Conservation (phyloP, 2,888 invertebrate genomes). For the Drosophila peninsularis region DNA sequence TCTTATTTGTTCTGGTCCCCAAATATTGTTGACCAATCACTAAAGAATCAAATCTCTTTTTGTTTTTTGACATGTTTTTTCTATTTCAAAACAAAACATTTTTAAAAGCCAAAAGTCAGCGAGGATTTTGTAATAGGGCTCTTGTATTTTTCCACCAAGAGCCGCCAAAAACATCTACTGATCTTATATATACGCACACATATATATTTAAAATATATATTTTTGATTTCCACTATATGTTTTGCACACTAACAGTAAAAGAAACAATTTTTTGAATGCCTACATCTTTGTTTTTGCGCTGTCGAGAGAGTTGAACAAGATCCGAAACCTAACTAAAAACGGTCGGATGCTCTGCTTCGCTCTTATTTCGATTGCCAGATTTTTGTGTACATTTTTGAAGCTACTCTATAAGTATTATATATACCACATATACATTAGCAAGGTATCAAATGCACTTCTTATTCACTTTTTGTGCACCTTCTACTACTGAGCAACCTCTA, state of each 20-base stretch:
- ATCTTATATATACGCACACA: slow-evolving; percentile 19
- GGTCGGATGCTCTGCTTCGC: slow-evolving; percentile 19
- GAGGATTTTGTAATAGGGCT: slow-evolving; percentile 62
- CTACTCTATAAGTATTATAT: slow-evolving; percentile 63
- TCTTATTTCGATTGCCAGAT: slow-evolving; percentile 29
- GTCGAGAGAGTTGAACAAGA: slow-evolving; percentile 31
- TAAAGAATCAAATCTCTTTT: slow-evolving; percentile 65
- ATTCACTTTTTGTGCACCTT: slow-evolving; percentile 66
- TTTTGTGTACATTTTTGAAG: slow-evolving; percentile 58
- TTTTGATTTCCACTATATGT: slow-evolving; percentile 36
- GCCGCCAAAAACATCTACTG: slow-evolving; percentile 17
- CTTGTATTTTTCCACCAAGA: slow-evolving; percentile 40
- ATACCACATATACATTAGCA: slow-evolving; percentile 56
- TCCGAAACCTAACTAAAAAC: slow-evolving; percentile 14
- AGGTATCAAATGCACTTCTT: slow-evolving; percentile 72
- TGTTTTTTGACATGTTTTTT: slow-evolving; percentile 76
- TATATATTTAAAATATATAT: slow-evolving; percentile 25
- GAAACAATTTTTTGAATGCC: slow-evolving; percentile 75
- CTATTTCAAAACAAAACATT: slow-evolving; percentile 61
- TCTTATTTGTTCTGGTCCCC: slow-evolving; percentile 63
- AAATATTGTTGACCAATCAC: slow-evolving; percentile 53
- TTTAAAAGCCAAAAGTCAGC: slow-evolving; percentile 63
- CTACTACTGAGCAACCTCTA: slow-evolving; percentile 63
- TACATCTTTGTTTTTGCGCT: slow-evolving; percentile 79
- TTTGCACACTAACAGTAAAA: slow-evolving; percentile 63